phyloP scores from a whole-genome alignment of 2,888 invertebrate species.

The Bibio marci region DNA sequence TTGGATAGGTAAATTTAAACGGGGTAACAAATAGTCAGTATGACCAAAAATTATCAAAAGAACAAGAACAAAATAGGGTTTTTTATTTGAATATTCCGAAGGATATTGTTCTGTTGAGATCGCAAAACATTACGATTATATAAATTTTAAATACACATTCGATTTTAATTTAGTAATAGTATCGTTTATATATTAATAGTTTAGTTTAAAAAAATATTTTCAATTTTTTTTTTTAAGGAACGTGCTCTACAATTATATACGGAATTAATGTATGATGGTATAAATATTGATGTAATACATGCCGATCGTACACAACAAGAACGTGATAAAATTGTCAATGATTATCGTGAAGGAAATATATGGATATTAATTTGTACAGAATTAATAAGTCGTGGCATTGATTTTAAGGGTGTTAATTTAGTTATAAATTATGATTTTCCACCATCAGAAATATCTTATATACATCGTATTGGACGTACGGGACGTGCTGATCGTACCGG shows the following conservation, averaged over 20 bases:
- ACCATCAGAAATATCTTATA: conserved; percentile 71
- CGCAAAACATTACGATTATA: no score
- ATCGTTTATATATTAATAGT: no score
- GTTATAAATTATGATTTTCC: conserved; percentile 98
- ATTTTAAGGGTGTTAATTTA: conserved; percentile 90
- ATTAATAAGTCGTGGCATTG: conserved; percentile 90
- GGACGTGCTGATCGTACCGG: conserved; percentile 85
- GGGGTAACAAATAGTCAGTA: no score
- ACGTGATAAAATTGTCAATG: conserved; percentile 79
- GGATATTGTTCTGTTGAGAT: no score
- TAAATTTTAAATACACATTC: no score
- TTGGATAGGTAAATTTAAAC: no score
- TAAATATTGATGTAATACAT: conserved; percentile 88
- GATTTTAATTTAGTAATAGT: no score
- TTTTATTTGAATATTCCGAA: no score
- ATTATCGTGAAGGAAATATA: conserved; percentile 81
- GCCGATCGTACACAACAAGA: conserved; percentile 74
- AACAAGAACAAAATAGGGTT: no score
- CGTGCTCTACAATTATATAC: conserved; percentile 83
- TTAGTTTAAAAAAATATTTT: no score
- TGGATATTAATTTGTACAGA: conserved; percentile 97
- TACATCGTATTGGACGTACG: conserved; percentile 78
- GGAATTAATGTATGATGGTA: conserved; percentile 79
- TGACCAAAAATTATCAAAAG: no score
- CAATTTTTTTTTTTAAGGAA: conserved; percentile 39